Conservation (phyloP, 2,888 invertebrate genomes). For the Sphinx pinastri region DNA sequence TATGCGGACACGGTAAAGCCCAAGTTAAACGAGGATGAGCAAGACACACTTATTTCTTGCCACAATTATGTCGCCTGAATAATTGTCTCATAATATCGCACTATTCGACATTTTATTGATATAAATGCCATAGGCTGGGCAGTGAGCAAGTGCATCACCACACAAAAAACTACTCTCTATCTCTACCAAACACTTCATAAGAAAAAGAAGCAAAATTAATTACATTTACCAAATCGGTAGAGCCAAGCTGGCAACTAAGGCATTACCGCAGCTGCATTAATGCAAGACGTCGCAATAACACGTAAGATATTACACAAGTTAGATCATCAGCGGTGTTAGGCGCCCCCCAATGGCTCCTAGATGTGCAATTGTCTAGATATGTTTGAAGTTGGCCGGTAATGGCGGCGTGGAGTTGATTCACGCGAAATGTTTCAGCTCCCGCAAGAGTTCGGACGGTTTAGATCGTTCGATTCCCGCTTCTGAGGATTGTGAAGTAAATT, state of each 20-base stretch:
- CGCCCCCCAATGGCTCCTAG: conserved; percentile 53
- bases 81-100: no score
- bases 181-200: neutral
- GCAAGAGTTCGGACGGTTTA: conserved; percentile 1
- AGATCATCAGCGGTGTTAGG: conserved; percentile 66
- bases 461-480: conserved; percentile 19
- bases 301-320: conserved; percentile 72
- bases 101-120: no score
- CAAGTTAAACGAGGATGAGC: no score
- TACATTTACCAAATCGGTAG: neutral
- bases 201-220: neutral
- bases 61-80: no score
- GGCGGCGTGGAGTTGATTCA: conserved; percentile 60
- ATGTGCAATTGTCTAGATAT: conserved; percentile 52
- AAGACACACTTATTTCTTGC: no score
- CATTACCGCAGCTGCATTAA: conserved; percentile 58
- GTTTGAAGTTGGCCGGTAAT: conserved; percentile 56
- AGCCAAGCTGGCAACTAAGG: conserved; percentile 41
- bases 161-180: conserved; percentile 19
- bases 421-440: conserved; percentile 43
- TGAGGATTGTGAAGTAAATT: neutral
- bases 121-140: no score
- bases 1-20: no score
- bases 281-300: conserved; percentile 67
- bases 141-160: neutral